Conservation (phyloP, 2,888 invertebrate genomes). For the Acanthosepion lycidas region DNA sequence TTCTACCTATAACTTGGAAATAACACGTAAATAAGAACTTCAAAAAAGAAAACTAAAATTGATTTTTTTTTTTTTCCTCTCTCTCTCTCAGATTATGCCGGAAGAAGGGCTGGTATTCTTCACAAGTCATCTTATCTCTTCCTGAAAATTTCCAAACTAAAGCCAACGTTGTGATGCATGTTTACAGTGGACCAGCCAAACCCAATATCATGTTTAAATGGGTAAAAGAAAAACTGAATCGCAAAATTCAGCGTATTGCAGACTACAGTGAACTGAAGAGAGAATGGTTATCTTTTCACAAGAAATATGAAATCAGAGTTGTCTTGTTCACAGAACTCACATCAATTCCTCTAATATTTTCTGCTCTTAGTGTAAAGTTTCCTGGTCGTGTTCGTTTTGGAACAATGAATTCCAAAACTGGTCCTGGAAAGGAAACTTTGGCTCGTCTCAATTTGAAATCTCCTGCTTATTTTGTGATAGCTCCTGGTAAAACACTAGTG, state of each 20-base stretch:
- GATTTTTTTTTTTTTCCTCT: background rate
- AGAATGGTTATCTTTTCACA: slow-evolving; percentile 70
- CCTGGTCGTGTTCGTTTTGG: slow-evolving; percentile 77
- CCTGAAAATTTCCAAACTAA: slow-evolving; percentile 76
- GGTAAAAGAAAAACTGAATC: slow-evolving; percentile 76
- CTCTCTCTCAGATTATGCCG: slow-evolving; percentile 74
- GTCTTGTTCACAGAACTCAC: slow-evolving; percentile 75
- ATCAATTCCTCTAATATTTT: slow-evolving; percentile 76
- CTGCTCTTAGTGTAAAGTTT: slow-evolving; percentile 77
- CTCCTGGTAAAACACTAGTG: slow-evolving; percentile 73
- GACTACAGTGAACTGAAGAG: slow-evolving; percentile 67
- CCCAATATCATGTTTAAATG: slow-evolving; percentile 74
- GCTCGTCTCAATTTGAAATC: slow-evolving; percentile 55
- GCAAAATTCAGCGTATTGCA: slow-evolving; percentile 72
- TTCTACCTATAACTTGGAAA: too few relatives aligned
- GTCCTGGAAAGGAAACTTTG: slow-evolving; percentile 57
- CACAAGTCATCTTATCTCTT: slow-evolving; percentile 76
- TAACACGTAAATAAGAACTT: background rate
- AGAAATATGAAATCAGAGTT: slow-evolving; percentile 70
- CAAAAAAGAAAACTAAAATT: background rate
- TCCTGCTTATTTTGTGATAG: slow-evolving; percentile 75
- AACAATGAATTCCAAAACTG: slow-evolving; percentile 59
- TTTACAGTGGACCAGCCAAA: slow-evolving; percentile 70
- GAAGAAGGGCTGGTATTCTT: slow-evolving; percentile 75
- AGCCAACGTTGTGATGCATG: slow-evolving; percentile 75